These are phyloP conservation scores for Samia ricini DNA, from an alignment of 1,140 invertebrate genomes.

Conservation along the genomic window DNA sequence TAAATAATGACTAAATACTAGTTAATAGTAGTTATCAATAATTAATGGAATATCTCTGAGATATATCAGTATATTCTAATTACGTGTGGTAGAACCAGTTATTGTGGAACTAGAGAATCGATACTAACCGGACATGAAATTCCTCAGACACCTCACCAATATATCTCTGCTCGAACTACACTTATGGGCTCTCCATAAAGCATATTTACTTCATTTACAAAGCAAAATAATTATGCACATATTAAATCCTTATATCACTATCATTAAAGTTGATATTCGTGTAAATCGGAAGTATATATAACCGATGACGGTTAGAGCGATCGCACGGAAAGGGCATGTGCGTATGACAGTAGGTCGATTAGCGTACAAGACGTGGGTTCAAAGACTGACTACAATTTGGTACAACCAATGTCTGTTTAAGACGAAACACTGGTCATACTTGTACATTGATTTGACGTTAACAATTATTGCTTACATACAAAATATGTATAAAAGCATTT, in stretches of 20 bases:
- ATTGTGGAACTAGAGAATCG: conserved; percentile 5
- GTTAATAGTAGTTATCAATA: too few relatives aligned
- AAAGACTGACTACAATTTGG: conserved; percentile 31
- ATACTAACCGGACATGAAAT: conserved; percentile 9
- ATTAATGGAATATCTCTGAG: too few relatives aligned
- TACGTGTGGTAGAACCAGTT: not conserved
- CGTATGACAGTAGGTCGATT: conserved; percentile 60
- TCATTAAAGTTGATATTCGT: conserved; percentile 27
- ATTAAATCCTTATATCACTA: not conserved
- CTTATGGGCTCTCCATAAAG: conserved; percentile 9
- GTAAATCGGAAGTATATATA: conserved; percentile 19
- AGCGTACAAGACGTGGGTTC: conserved; percentile 42
- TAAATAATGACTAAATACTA: too few relatives aligned
- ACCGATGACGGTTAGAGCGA: conserved; percentile 32
- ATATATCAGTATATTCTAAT: not conserved
- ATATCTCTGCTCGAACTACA: conserved; percentile 7
- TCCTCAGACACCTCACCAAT: conserved; percentile 7
- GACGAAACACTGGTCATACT: not conserved
- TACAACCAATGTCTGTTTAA: conserved; percentile 13
- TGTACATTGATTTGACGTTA: not conserved
- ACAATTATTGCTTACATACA: not conserved
- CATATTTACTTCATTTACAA: conserved; percentile 11
- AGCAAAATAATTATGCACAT: not conserved
- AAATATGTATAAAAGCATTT: too few relatives aligned
- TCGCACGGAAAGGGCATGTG: conserved; percentile 54